Evolutionary conservation across 1,140 invertebrate genomes (phyloP), one percentile per base, ranked within the genome.

Genomic region (Nebria ingens): DNA sequence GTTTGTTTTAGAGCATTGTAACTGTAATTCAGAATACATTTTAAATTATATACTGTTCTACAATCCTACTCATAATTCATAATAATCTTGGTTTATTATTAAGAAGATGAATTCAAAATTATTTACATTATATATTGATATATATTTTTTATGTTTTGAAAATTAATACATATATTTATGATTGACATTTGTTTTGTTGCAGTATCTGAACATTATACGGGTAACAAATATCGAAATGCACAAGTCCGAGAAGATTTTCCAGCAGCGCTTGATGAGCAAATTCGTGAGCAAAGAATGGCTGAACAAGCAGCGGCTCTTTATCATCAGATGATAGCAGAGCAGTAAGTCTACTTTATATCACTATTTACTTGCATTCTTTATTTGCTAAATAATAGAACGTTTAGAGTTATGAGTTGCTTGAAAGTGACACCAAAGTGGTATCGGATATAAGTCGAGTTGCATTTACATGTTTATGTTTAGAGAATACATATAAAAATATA

Each of bases 171-270:
- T 29, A 6, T 6, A n/a, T 59, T 61, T 54, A 34, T 21, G 59
- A 67, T 64, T 29, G 4, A 13, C 25, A 53, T 60, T 56, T 29
- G 25, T 29, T 45, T 45, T 51, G 9, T 65, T 65, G 3, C 66
- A 90, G 87, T 88, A 68, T 82, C 80, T 65, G 83, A 82, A 70
- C 91, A 86, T 75, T 89, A 92, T 65, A 85, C 83, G 53, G 83
- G 86, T 52, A 97, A 97, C 72, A 84, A 89, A 61, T 82, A 80
- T 55, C 79, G 92, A 34, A 93, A 94, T 74, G 87, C 89, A 11
- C 82, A 89, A 54, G 88, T 95, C 1, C 76, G 93, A 19, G 85
- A 93, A 68, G 93, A 96, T 71, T 83, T 91, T 59, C 91, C 91
- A 1, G 79, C 84, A 58, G 93, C 93, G 0, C 74, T 84, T 55